These are phyloP conservation scores for Piliocolobus tephrosceles DNA, from an alignment of 2,113 vertebrate genomes.

Conservation along the genomic window DNA sequence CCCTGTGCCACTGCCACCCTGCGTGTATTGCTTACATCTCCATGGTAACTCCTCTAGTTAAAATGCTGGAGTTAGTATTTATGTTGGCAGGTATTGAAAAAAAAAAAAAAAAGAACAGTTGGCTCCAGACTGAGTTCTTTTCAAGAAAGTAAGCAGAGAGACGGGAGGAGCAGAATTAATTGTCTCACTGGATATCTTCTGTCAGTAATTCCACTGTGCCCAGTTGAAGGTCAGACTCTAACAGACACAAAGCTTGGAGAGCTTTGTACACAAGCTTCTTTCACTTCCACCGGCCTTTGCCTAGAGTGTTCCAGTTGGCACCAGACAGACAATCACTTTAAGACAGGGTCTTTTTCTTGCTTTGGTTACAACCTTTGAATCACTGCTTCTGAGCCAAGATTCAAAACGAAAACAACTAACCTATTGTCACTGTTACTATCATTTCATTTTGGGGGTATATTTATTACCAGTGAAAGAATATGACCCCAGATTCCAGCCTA, in stretches of 20 bases:
- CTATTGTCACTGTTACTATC: neutral
- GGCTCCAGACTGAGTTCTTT: neutral
- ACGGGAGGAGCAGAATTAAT: neutral
- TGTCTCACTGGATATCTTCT: neutral
- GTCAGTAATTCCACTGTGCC: neutral
- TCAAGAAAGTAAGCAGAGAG: neutral
- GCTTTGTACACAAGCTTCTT: neutral
- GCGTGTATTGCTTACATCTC: neutral
- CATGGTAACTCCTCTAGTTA: slow-evolving; percentile 56
- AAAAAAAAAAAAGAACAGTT: neutral
- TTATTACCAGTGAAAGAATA: neutral
- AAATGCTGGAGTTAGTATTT: slow-evolving; percentile 53
- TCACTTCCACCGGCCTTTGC: neutral
- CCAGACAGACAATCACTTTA: neutral
- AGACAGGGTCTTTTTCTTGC: neutral
- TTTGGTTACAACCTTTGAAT: neutral
- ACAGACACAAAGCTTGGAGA: neutral
- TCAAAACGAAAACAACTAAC: neutral
- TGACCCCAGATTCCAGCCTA: neutral
- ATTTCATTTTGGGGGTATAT: neutral
- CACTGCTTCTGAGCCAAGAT: neutral
- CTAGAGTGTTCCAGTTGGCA: neutral
- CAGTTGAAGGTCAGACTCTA: neutral
- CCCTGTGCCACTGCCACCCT: rapidly evolving
- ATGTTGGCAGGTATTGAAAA: slow-evolving; percentile 34